Evolutionary conservation across 92 coral and sea anemone genomes (phyloP).

Genomic region (Palythoa caribaeorum): DNA sequence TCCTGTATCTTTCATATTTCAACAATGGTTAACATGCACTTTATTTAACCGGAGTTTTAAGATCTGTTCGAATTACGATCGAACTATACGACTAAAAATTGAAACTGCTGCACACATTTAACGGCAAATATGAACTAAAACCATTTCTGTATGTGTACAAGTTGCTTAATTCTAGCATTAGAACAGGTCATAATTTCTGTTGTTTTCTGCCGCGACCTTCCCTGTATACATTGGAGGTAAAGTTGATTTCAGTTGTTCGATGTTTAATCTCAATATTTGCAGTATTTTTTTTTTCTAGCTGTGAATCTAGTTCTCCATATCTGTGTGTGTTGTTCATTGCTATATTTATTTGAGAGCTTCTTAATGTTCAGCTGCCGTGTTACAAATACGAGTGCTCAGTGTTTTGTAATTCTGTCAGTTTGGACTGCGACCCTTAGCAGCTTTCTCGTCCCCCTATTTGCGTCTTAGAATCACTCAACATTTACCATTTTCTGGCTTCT

Average conservation of each 20-base stretch:
- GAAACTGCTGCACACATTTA: constrained; percentile 9
- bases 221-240: not conserved
- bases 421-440: not conserved
- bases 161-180: not conserved
- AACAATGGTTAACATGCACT: not conserved
- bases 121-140: not conserved
- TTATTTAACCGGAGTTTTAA: constrained; percentile 3
- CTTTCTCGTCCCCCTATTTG: not conserved
- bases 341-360: not conserved
- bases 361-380: constrained; percentile 29
- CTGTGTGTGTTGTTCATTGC: constrained; percentile 7
- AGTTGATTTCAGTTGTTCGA: not conserved
- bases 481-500: not conserved
- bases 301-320: not conserved
- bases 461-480: not conserved
- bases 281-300: not conserved
- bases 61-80: not conserved
- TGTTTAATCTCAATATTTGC: constrained; percentile 7
- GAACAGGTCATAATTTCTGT: constrained; percentile 20
- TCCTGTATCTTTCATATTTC: constrained; percentile 37
- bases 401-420: not conserved
- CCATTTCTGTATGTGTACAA: not conserved
- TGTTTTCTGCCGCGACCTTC: not conserved
- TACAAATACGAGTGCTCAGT: not conserved
- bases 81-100: not conserved